Percentiles rank a stretch among this genome's conserved stretches.
phyloP scores from a whole-genome alignment of 53 echinoderm and acorn worm genomes.

The Holothuria scabra region DNA sequence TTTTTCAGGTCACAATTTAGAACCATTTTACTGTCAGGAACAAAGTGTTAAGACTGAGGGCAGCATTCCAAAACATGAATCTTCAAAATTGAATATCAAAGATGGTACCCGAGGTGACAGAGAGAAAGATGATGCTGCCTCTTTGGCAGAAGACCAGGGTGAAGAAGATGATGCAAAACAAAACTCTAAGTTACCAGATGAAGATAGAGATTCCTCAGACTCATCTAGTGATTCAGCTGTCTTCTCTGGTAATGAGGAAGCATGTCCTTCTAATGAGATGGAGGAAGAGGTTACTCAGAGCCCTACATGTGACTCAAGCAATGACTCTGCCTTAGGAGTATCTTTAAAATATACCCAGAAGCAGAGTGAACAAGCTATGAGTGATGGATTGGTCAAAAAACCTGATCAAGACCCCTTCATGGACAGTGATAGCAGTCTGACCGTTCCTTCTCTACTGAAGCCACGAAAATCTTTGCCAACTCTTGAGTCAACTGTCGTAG shows the following conservation, averaged over 20 bases:
- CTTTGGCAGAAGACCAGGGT: neutral
- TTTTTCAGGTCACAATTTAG: neutral
- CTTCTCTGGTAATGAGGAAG: conserved; percentile 39
- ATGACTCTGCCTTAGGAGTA: conserved; percentile 17
- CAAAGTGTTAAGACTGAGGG: neutral
- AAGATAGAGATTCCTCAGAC: conserved; percentile 38
- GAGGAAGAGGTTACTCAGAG: conserved; percentile 1
- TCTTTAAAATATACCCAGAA: neutral
- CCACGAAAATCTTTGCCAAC: conserved; percentile 4
- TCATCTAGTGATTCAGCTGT: conserved; percentile 46
- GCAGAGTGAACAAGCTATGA: neutral
- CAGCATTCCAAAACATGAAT: conserved; percentile 19
- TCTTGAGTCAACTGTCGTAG: conserved; percentile 22
- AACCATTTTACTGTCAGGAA: neutral
- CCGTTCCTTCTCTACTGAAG: conserved; percentile 8
- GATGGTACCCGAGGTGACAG: too few relatives aligned
- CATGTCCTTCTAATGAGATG: neutral
- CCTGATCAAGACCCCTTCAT: too few relatives aligned
- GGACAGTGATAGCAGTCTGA: neutral
- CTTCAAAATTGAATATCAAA: too few relatives aligned
- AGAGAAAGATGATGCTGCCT: neutral
- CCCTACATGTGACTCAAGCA: conserved; percentile 27
- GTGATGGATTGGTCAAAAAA: neutral
- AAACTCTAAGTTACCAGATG: conserved; percentile 16
- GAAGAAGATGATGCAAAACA: neutral